Evolutionary conservation across 1,140 invertebrate species (phyloP), one percentile per base, ranked within the genome.

Genomic region (Hylyphantes graminicola): DNA sequence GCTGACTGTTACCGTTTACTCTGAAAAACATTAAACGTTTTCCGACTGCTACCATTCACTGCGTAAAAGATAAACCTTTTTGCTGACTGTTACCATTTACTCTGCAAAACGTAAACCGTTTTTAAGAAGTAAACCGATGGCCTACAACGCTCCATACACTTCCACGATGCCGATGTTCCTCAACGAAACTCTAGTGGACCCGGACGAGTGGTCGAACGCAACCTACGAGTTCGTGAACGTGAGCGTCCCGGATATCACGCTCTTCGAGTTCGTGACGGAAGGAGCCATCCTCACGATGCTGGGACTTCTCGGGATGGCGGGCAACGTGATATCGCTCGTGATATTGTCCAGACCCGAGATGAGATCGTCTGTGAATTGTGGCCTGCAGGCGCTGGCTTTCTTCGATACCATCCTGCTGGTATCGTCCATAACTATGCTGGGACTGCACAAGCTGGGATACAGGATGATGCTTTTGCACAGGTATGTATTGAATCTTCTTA

Each of bases 271-370:
- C n/a, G 50, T 81, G n/a, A 75, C 85, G 11, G 72, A 75, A 63
- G 85, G 85, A 17, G 77, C 64, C 11, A 21, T 75, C 5, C 19
- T 85, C 13, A 81, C 78, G 8, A 21, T 76, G 7, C 48, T 85
- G 7, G 78, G 77, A 17, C 7, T 81, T 7, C 10, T 85, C 54
- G 85, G 85, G 13, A 64, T 80, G 8, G 48, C 72, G 0, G 85
- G 85, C 0, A 85, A 85, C 50, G 63, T 85, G 5, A 85, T 85
- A 11, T 85, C 85, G 0, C 21, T 85, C 12, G 64, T 85, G 10
- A 78, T 85, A 50, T 48, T 85, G 17, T 85, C 85, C 2, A 65
- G 73, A 63, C 85, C 77, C 21, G 77, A 85, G 72, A 81, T 85
- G 72, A 50, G 78, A 48, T 81, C 85, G 1, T 85, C 85, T 5